Evolutionary conservation across 2,888 invertebrate genomes (phyloP), one percentile per base, ranked within the genome.

Genomic region (Phengaris arion): DNA sequence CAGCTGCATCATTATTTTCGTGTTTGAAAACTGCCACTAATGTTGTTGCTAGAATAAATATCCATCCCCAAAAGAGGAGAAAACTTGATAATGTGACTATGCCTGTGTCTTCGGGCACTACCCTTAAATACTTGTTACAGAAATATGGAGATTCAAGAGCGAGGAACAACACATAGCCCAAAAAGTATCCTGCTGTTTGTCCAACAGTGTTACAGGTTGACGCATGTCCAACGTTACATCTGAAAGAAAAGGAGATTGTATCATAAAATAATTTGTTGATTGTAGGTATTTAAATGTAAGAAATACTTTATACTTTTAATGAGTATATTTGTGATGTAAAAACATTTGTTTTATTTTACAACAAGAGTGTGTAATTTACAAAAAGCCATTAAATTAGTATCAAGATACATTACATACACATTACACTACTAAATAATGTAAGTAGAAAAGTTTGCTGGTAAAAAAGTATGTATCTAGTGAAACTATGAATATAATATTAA

Each of bases 181-280:
- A 94, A 86, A 99, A 99, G 88, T 97, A 99, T 0, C 99, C 99
- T 57, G 98, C 97, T 0, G 99, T 99, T 93, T 99, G 99, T 4
- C 99, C 99, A 0, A 99, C 98, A 82, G 98, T 98, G 86, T 99
- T 99, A 86, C 99, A 99, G 0, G 99, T 99, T 2, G 99, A 99
- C 0, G 99, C 99, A 93, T 99, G 98, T 2, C 98, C 98, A 6
- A 99, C 98, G 92, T 99, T 99, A 82, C 96, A 94, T 81, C 97
- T 97, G 86, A 70, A 94, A 94, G 80, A 75, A 7, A 13, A 22
- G 35, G 2, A 74, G 55, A n/a, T 48, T 48, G 35, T 2, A 35
- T 35, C 35, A 35, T 35, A 35, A 35, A 35, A 35, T 35, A 4
- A 35, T 22, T 22, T 35, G 35, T 35, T 35, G 4, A 3, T 35